A percentile compares a stretch with the other conserved stretches of the same genome.
These are phyloP conservation scores for Zaprionus lachaisei DNA, from an alignment of 1,140 invertebrate species.

Conservation along the genomic window DNA sequence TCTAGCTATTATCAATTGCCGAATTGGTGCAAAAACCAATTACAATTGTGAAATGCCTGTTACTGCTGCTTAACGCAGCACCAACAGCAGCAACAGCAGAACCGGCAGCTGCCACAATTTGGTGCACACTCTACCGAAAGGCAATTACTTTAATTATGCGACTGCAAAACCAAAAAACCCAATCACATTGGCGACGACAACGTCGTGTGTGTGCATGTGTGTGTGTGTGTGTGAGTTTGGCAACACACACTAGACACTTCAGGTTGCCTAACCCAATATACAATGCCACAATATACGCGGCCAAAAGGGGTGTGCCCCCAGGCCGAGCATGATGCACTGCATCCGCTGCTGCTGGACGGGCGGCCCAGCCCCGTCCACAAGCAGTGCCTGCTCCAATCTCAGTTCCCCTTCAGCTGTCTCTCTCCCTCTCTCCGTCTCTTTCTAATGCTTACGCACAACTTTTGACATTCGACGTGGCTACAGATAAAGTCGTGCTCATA, in stretches of 20 bases:
- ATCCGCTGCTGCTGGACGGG: constrained; percentile 45
- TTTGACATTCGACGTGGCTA: constrained; percentile 33
- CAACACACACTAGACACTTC: constrained; percentile 18
- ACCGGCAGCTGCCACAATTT: constrained; percentile 39
- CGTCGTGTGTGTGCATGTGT: constrained; percentile 14
- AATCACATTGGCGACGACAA: constrained; percentile 48
- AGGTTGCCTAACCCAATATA: constrained; percentile 36
- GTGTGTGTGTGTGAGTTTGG: constrained; percentile 7
- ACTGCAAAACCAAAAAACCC: constrained; percentile 45
- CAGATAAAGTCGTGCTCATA: constrained; percentile 25
- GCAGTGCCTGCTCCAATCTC: constrained; percentile 6
- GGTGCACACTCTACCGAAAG: constrained; percentile 31
- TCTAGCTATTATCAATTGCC: constrained; percentile 35
- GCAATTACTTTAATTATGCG: constrained; percentile 60
- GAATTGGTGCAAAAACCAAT: constrained; percentile 34
- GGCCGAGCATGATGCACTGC: constrained; percentile 45
- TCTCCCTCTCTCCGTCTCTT: constrained; percentile 43
- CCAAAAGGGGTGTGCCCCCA: constrained; percentile 45
- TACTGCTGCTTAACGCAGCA: background rate
- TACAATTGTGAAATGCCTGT: constrained; percentile 49
- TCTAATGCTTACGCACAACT: constrained; percentile 47
- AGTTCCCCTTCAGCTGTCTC: constrained; percentile 14
- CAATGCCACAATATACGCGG: constrained; percentile 28
- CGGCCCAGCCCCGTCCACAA: constrained; percentile 17
- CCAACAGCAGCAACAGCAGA: background rate